Evolutionary conservation across 2,797 vertebrate genomes (phyloP).

Genomic region (Sarcophilus harrisii): DNA sequence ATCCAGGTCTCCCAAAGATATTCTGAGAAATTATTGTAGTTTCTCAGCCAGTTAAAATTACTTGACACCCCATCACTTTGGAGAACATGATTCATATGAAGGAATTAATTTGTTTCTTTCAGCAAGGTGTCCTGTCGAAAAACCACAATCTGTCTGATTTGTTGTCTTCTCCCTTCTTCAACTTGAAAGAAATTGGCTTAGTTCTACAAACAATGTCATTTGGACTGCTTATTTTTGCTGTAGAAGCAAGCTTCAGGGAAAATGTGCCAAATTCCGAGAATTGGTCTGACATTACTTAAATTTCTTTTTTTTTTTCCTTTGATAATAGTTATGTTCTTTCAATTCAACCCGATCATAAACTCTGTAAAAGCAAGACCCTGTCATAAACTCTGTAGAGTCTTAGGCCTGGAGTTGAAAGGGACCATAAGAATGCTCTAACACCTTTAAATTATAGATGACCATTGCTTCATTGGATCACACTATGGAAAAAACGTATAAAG

Average conservation of each 20-base stretch:
- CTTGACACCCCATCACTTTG: conserved; percentile 43
- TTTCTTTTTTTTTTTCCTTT: background rate
- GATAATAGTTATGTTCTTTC: background rate
- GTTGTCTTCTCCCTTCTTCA: conserved; percentile 31
- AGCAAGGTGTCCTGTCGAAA: conserved; percentile 49
- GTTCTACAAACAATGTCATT: background rate
- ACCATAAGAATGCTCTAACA: background rate
- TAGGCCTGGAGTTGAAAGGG: background rate
- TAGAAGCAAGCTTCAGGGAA: background rate
- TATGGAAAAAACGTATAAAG: background rate
- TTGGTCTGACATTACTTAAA: background rate
- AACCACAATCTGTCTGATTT: conserved; percentile 37
- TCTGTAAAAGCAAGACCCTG: background rate
- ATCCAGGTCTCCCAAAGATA: conserved; percentile 57
- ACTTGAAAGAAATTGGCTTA: background rate
- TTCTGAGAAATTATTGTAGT: conserved; percentile 59
- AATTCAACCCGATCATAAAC: background rate
- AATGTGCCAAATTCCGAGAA: background rate
- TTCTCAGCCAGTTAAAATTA: conserved; percentile 65
- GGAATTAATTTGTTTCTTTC: conserved; percentile 68
- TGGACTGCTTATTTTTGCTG: background rate
- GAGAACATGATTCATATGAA: conserved; percentile 58
- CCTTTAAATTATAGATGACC: background rate
- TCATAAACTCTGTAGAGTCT: background rate
- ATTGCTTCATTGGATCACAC: background rate